Evolutionary conservation across 2,113 vertebrate genomes (phyloP).

Genomic region (Lagopus leucura): DNA sequence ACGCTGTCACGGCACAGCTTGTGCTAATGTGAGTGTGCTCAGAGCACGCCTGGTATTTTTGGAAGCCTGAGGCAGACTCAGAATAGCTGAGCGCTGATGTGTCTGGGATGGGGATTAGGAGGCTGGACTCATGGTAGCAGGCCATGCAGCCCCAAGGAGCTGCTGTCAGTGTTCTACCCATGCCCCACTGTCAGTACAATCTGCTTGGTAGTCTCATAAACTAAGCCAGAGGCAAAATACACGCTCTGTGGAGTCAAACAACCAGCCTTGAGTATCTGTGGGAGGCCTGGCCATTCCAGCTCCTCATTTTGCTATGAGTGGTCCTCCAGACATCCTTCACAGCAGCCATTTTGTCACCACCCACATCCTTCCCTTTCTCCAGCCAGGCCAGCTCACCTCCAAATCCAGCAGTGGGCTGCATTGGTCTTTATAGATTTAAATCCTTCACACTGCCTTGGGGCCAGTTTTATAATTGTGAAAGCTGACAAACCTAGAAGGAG

Average conservation of each 20-base stretch:
- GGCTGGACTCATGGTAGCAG: not conserved
- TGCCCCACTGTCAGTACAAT: no score
- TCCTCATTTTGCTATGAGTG: not conserved
- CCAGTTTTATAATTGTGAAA: not conserved
- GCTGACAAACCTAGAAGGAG: not conserved
- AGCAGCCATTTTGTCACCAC: fast-evolving
- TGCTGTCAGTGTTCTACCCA: not conserved
- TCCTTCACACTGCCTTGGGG: not conserved
- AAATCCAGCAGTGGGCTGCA: fast-evolving
- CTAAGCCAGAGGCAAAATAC: not conserved
- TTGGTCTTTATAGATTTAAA: not conserved
- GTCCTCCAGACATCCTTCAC: not conserved
- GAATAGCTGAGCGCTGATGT: constrained; percentile 28
- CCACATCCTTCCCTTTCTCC: not conserved
- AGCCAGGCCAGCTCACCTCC: not conserved
- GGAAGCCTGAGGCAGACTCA: constrained; percentile 25
- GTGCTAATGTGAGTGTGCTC: not conserved
- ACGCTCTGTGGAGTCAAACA: not conserved
- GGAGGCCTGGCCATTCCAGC: not conserved
- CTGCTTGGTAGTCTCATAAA: not conserved
- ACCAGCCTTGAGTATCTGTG: not conserved
- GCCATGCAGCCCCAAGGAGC: not conserved
- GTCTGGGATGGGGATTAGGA: not conserved
- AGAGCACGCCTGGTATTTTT: not conserved
- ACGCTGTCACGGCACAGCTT: fast-evolving